Evolutionary conservation across 92 coral and sea anemone species (phyloP), one percentile per base, ranked within the genome.

Genomic region (Virgularia gustaviana): DNA sequence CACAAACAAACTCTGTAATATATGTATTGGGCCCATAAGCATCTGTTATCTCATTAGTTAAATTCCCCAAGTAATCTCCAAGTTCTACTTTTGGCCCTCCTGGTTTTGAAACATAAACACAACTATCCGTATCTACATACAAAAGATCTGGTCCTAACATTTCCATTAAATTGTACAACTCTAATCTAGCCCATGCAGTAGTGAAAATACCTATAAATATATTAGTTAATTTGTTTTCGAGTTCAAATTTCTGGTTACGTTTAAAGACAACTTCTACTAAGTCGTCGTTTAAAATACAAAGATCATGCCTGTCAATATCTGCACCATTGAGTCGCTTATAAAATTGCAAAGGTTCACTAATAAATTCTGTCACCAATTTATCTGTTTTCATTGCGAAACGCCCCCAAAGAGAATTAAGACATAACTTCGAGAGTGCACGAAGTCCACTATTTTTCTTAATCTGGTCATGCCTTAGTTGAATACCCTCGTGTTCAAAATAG

Each of bases 121-220:
- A n/a, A n/a, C n/a, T n/a, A n/a, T n/a, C n/a, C n/a, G n/a, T n/a
- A n/a, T n/a, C n/a, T n/a, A n/a, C n/a, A n/a, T n/a, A n/a, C n/a
- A n/a, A n/a, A n/a, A n/a, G n/a, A n/a, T n/a, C n/a, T n/a, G n/a
- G n/a, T n/a, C n/a, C n/a, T n/a, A n/a, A n/a, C n/a, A n/a, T n/a
- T n/a, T n/a, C n/a, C n/a, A n/a, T n/a, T n/a, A n/a, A n/a, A n/a
- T n/a, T n/a, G n/a, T n/a, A n/a, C n/a, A n/a, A n/a, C n/a, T n/a
- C n/a, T n/a, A n/a, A n/a, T n/a, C n/a, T n/a, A n/a, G n/a, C n/a
- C n/a, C n/a, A n/a, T n/a, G 45, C 45, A 0, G 81, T 77, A 24
- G 81, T 77, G 54, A 77, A 77, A 67, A 65, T 72, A 12, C 59
- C 83, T 32, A 78, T 23, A 37, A 78, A 78, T 36, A 78, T 55